phyloP scores from a whole-genome alignment of 2,113 vertebrate genomes.

The Oncorhynchus keta region DNA sequence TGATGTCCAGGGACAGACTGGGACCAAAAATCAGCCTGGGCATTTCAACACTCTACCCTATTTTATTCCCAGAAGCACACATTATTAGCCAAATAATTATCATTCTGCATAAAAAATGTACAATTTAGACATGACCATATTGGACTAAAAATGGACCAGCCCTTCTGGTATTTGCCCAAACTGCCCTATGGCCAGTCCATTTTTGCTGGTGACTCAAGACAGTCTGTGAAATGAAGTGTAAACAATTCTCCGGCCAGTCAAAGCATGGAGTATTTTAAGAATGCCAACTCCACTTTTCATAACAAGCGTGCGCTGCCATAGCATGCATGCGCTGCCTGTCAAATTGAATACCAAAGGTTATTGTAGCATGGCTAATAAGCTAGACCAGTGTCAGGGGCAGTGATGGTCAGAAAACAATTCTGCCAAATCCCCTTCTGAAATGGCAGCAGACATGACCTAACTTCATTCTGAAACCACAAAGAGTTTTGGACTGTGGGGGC shows the following conservation, averaged over 20 bases:
- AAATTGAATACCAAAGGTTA: conserved; percentile 21
- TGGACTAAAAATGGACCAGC: no score
- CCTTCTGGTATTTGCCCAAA: no score
- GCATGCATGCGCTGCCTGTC: conserved; percentile 5
- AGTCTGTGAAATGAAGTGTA: no score
- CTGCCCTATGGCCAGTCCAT: no score
- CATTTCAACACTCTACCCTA: no score
- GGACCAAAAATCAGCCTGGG: no score
- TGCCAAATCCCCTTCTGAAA: not conserved
- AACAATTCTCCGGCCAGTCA: conserved; percentile 11
- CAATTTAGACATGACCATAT: no score
- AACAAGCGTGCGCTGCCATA: not conserved
- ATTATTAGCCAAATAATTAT: no score
- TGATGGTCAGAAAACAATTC: conserved; percentile 10
- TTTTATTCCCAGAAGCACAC: no score
- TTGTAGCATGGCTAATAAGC: conserved; percentile 14
- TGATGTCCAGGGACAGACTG: no score
- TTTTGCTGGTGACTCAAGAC: no score
- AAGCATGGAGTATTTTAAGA: not conserved
- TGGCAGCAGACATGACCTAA: not conserved
- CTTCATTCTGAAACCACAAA: not conserved
- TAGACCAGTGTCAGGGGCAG: not conserved
- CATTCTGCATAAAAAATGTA: no score
- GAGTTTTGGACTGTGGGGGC: not conserved
- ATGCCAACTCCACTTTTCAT: conserved; percentile 6